Percentiles rank a stretch among this genome's conserved stretches.
phyloP scores from a whole-genome alignment of 2,888 invertebrate genomes.

The Zygogramma bicolorata region DNA sequence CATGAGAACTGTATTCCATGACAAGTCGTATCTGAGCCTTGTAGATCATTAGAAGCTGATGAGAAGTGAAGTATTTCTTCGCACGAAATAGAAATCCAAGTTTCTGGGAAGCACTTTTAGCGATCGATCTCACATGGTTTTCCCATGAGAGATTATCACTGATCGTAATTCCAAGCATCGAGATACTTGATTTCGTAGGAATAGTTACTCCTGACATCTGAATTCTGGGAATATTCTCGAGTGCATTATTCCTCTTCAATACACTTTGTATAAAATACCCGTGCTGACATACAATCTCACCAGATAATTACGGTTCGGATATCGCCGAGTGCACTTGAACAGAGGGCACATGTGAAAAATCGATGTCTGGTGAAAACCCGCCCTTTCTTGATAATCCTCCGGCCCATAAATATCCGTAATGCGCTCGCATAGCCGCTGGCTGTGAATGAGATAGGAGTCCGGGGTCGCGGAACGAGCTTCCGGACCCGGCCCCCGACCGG shows the following conservation, averaged over 20 bases:
- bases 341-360: conserved; percentile 64
- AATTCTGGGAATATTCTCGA: too few species aligned
- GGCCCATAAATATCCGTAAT: conserved; percentile 66
- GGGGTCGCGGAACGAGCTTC: conserved; percentile 44
- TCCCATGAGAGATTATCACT: too few species aligned
- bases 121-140: too few species aligned
- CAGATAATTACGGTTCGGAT: conserved; percentile 40
- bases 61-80: too few species aligned
- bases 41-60: too few species aligned
- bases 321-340: conserved; percentile 56
- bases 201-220: too few species aligned
- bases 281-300: conserved; percentile 38
- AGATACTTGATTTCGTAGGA: too few species aligned
- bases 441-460: conserved; percentile 65
- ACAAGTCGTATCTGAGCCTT: too few species aligned
- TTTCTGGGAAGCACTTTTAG: too few species aligned
- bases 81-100: too few species aligned
- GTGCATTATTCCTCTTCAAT: neutral
- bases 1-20: too few species aligned
- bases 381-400: conserved; percentile 65
- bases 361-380: conserved; percentile 63
- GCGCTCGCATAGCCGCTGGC: conserved; percentile 66
- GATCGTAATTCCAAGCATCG: too few species aligned
- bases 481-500: conserved; percentile 44
- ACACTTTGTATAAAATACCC: conserved; percentile 10